phyloP scores from a whole-genome alignment of 2,888 invertebrate genomes.

The Andrena marginata region DNA sequence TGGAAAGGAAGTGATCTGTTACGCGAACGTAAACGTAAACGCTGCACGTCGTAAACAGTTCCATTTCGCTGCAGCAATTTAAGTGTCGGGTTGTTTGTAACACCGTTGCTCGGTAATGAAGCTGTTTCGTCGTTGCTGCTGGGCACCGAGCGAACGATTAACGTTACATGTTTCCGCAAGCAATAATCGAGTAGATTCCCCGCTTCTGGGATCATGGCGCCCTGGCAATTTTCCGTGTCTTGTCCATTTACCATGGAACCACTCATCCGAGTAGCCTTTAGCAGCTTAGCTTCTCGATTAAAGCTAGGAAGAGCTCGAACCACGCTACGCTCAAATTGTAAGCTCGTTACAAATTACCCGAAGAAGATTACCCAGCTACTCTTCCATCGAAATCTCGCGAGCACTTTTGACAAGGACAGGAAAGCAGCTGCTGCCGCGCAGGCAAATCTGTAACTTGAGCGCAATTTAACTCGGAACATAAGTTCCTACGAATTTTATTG shows the following conservation, averaged over 20 bases:
- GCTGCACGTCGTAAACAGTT: too few species aligned
- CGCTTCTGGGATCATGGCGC: conserved; percentile 18
- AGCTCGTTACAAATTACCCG: background rate
- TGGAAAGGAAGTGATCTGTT: too few species aligned
- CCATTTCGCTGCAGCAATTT: too few species aligned
- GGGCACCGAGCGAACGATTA: conserved; percentile 11
- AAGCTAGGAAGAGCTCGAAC: background rate
- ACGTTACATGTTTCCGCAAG: conserved; percentile 31
- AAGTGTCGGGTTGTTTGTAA: background rate
- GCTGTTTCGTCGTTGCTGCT: too few species aligned
- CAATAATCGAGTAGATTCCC: conserved; percentile 46
- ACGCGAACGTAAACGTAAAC: too few species aligned
- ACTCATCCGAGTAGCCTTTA: conserved; percentile 20
- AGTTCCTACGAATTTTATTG: too few species aligned
- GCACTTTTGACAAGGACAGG: background rate
- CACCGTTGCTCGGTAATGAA: too few species aligned
- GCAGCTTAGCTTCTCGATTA: conserved; percentile 29
- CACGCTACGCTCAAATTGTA: background rate
- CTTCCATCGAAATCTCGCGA: background rate
- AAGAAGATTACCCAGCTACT: background rate
- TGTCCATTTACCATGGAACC: conserved; percentile 29
- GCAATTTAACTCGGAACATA: too few species aligned
- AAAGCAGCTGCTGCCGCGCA: too few species aligned
- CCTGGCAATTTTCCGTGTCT: conserved; percentile 27
- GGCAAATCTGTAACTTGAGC: too few species aligned